A percentile compares a stretch with the other conserved stretches of the same genome.
Evolutionary conservation across 2,888 invertebrate genomes (phyloP).

Genomic region (Thysanoteuthis rhombus): DNA sequence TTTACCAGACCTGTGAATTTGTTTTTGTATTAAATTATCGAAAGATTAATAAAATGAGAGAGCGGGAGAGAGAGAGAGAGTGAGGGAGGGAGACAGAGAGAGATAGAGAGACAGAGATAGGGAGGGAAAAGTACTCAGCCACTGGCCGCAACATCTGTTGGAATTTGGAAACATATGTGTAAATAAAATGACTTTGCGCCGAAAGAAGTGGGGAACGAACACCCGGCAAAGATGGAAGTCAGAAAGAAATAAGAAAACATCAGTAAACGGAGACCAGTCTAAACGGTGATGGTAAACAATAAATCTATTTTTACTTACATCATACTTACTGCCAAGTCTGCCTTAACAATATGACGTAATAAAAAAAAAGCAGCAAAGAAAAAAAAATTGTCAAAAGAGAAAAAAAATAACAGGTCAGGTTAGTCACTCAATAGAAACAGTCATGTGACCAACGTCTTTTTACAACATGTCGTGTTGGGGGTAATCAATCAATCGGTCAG

Average conservation of each 20-base stretch:
- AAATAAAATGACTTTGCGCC: not conserved
- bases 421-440: no score
- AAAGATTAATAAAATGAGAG: not conserved
- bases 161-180: not conserved
- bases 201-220: not conserved
- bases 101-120: no score
- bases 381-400: not conserved
- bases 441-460: no score
- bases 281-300: not conserved
- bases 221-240: not conserved
- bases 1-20: not conserved
- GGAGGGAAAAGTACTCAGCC: not conserved
- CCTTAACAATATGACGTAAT: not conserved
- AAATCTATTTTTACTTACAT: not conserved
- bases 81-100: not conserved
- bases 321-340: not conserved
- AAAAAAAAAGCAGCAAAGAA: not conserved
- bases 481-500: no score
- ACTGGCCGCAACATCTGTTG: not conserved
- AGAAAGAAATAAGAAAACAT: not conserved
- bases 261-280: not conserved
- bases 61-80: not conserved
- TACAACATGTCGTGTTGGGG: no score
- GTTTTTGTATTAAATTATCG: not conserved
- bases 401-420: no score